Base-by-base conservation (phyloP, 2,113 vertebrate genomes). In the Beaufortia kweichowensis region DNA sequence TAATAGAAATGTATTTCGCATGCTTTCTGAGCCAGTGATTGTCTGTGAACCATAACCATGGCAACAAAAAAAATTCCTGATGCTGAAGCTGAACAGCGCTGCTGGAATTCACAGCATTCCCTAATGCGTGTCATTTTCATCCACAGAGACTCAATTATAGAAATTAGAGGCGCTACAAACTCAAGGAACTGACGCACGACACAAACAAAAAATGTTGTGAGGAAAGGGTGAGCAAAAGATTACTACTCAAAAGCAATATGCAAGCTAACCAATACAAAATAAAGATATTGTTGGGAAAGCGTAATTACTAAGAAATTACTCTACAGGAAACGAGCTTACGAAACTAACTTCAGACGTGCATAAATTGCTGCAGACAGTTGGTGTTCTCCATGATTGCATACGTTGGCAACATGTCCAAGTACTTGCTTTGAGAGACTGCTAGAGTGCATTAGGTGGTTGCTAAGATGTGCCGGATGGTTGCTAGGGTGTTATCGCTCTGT, bases 131-230 rank as follows among this genome's bases (percentile, higher is more conserved):
- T 55, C 50, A 39, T 39, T 39, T 39, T 70, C 65, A 79, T 71
- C 76, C 65, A 48, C 48, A 70, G 80, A 76, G 57, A 79, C 31
- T 66, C 71, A 75, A 76, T 79, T 79, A 75, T 48, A 75, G 76
- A 70, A 79, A 76, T 82, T 65, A 79, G 19, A 79, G 48, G 50
- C 70, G 76, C 60, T 57, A 72, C 4, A 66, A 78, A 60, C 59
- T 75, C 65, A 11, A 24, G 46, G 21, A 59, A 46, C 29, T 33
- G 39, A 67, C 29, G 28, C 43, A 19, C 26, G 21, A 19, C 35
- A 6, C 9, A 28, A 57, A 35, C n/a, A 31, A 29, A 24, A 15
- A 1, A n/a, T n/a, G n/a, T 1, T 28, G 64, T 1, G 17, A 59
- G 55, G 9, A 71, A 71, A 72, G 33, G 7, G 23, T 0, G 15